These are phyloP conservation scores for Rhinoderma darwinii DNA, from an alignment of 2,113 vertebrate genomes.

Conservation along the genomic window DNA sequence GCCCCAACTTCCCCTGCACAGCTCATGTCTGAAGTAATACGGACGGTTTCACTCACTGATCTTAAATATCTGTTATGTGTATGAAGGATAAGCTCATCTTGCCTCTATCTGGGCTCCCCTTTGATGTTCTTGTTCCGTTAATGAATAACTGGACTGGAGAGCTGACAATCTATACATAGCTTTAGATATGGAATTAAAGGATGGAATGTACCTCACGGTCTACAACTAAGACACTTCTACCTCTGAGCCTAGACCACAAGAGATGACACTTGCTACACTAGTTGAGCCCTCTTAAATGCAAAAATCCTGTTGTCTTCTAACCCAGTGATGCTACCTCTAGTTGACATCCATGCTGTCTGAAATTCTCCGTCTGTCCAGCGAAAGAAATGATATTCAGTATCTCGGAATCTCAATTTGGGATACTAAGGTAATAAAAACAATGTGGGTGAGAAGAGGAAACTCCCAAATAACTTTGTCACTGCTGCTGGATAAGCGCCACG, in stretches of 20 bases:
- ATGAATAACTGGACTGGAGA: not conserved
- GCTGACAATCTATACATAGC: not conserved
- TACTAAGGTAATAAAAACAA: conserved; percentile 18
- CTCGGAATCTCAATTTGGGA: not conserved
- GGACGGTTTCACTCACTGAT: conserved; percentile 1
- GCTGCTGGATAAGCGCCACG: not conserved
- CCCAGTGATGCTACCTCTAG: not conserved
- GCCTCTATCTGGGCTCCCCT: not conserved
- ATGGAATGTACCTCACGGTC: not conserved
- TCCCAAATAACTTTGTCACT: conserved; percentile 46
- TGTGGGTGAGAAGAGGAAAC: conserved; percentile 42
- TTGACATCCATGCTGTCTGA: not conserved
- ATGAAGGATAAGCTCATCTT: not conserved
- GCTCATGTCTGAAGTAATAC: conserved; percentile 23
- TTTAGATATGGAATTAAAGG: not conserved
- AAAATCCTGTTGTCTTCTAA: not conserved
- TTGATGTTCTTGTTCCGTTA: not conserved
- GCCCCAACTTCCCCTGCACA: not conserved
- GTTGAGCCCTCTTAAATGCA: not conserved
- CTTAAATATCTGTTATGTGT: not conserved
- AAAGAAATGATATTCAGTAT: not conserved
- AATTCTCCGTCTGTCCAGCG: not conserved
- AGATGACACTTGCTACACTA: not conserved
- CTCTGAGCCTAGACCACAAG: not conserved
- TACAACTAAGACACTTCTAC: not conserved